Percentiles rank a stretch among this genome's conserved stretches.
Evolutionary conservation across 2,888 invertebrate species (phyloP).

Genomic region (Drosophila anomalata): DNA sequence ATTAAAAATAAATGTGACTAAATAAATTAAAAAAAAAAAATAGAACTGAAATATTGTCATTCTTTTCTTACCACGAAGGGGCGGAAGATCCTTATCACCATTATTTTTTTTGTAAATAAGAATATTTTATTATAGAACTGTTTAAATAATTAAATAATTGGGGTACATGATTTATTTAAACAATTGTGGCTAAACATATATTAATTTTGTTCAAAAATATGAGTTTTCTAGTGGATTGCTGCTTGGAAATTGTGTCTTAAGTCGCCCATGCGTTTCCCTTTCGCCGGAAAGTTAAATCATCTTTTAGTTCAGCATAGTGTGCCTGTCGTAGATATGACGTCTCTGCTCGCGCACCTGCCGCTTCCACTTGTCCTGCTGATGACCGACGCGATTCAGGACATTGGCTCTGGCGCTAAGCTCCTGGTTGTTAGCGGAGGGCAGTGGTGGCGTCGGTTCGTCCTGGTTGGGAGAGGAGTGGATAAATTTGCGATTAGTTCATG

Average conservation of each 20-base stretch:
- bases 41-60: neutral
- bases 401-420: constrained; percentile 90
- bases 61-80: too few relatives aligned
- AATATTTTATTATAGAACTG: too few relatives aligned
- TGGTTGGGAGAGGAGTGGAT: constrained; percentile 50
- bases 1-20: constrained; percentile 29
- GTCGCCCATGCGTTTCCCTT: constrained; percentile 49
- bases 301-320: constrained; percentile 96
- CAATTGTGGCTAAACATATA: constrained; percentile 54
- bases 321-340: constrained; percentile 97
- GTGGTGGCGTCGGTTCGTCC: constrained; percentile 86
- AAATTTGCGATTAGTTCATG: constrained; percentile 49
- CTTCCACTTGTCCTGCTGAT: constrained; percentile 99
- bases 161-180: constrained; percentile 30
- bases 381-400: constrained; percentile 96
- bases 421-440: constrained; percentile 87
- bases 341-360: constrained; percentile 93
- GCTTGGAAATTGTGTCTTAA: constrained; percentile 66
- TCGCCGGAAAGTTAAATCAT: neutral
- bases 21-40: constrained; percentile 21
- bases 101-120: neutral
- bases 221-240: constrained; percentile 32
- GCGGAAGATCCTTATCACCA: too few relatives aligned
- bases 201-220: constrained; percentile 59
- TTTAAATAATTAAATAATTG: neutral